These are phyloP conservation scores for Stegana nigrithorax DNA, from an alignment of 2,888 invertebrate species.

Conservation along the genomic window DNA sequence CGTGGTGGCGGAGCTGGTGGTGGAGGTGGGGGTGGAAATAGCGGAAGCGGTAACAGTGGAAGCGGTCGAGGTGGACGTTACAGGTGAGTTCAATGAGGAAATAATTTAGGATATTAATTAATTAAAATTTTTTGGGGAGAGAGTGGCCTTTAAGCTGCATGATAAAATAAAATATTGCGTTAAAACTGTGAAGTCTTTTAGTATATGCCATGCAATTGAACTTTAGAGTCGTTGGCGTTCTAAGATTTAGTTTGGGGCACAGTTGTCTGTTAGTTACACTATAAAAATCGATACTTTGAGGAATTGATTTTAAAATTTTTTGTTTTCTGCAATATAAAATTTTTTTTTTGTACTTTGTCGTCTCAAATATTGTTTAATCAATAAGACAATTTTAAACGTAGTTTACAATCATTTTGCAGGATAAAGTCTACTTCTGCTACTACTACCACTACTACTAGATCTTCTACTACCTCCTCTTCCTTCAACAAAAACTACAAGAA, in stretches of 20 bases:
- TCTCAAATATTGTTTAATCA: slow-evolving; percentile 25
- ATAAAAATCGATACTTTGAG: slow-evolving; percentile 15
- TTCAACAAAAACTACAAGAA: slow-evolving; percentile 59
- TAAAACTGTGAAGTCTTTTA: no score
- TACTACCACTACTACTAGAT: slow-evolving; percentile 61
- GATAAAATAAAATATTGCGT: slow-evolving; percentile 1
- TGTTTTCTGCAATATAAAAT: slow-evolving; percentile 19
- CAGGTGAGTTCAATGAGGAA: slow-evolving; percentile 52
- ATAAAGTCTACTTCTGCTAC: slow-evolving; percentile 67
- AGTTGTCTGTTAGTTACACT: not conserved
- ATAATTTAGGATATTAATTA: not conserved
- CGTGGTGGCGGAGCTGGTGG: slow-evolving; percentile 63
- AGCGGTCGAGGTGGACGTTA: slow-evolving; percentile 61
- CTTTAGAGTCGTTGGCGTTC: not conserved
- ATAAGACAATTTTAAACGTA: slow-evolving; percentile 63
- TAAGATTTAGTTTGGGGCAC: not conserved
- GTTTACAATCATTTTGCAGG: slow-evolving; percentile 69
- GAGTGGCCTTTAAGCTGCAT: slow-evolving; percentile 12
- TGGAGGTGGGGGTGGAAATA: slow-evolving; percentile 48
- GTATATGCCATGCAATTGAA: not conserved
- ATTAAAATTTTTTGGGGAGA: not conserved
- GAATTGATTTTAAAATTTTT: slow-evolving; percentile 26
- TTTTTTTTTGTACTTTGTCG: slow-evolving; percentile 19
- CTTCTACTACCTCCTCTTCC: slow-evolving; percentile 63
- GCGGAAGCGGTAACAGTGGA: slow-evolving; percentile 55